phyloP scores from a whole-genome alignment of 2,888 invertebrate genomes.

The Podabrus alpinus region DNA sequence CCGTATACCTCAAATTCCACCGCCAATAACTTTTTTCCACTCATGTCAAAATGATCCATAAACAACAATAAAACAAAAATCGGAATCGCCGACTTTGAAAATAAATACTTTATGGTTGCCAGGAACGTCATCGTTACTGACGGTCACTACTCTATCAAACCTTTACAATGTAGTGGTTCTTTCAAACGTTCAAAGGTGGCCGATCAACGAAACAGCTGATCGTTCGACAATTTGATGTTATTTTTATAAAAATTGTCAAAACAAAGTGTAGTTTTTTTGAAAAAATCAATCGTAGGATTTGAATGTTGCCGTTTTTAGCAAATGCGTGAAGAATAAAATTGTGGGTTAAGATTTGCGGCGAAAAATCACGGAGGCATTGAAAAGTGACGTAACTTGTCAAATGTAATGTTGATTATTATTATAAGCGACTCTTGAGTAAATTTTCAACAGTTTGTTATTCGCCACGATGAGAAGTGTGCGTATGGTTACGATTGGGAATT shows the following conservation, averaged over 20 bases:
- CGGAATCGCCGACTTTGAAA: not conserved
- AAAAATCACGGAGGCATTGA: not conserved
- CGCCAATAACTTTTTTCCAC: conserved; percentile 38
- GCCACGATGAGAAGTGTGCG: conserved; percentile 25
- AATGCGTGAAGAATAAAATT: not conserved
- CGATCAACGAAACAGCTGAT: not conserved
- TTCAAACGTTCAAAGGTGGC: not conserved
- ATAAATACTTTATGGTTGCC: not conserved
- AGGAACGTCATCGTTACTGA: not conserved
- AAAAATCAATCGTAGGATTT: not conserved
- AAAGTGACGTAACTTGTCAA: conserved; percentile 27
- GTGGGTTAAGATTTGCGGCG: not conserved
- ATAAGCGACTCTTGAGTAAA: conserved; percentile 3
- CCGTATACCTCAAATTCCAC: conserved; percentile 67
- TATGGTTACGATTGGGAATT: conserved; percentile 25
- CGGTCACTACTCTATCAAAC: not conserved
- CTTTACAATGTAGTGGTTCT: not conserved
- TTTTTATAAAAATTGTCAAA: not conserved
- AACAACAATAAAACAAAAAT: conserved; percentile 1
- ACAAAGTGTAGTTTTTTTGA: not conserved
- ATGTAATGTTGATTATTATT: conserved; percentile 1
- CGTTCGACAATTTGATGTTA: not conserved
- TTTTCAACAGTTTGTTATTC: conserved; percentile 25
- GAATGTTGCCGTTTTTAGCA: not conserved
- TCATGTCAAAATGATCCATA: conserved; percentile 14